Evolutionary conservation across 2,888 invertebrate species (phyloP).

Genomic region (Epiblema foenella): DNA sequence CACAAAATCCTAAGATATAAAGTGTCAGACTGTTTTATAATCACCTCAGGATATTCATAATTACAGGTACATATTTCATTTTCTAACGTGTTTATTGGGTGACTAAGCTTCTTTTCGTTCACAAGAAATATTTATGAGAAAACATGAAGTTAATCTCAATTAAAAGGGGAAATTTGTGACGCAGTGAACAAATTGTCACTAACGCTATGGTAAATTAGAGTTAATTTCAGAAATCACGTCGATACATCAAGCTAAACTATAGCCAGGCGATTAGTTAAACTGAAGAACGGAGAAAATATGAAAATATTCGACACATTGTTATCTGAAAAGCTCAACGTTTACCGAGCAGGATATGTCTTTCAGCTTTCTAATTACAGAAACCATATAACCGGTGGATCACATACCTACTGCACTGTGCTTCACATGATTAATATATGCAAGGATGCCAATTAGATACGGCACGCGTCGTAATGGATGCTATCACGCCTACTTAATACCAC

Average conservation of each 20-base stretch:
- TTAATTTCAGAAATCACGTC: constrained; percentile 53
- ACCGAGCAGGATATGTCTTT: constrained; percentile 63
- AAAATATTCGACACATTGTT: constrained; percentile 62
- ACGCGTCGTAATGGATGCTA: constrained; percentile 59
- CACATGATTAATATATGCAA: constrained; percentile 72
- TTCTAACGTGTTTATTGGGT: neutral
- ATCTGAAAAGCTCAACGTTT: constrained; percentile 65
- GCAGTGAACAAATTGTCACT: constrained; percentile 38
- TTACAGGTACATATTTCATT: neutral
- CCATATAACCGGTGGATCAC: constrained; percentile 61
- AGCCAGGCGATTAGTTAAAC: constrained; percentile 48
- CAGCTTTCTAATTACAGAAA: constrained; percentile 67
- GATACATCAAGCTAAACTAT: constrained; percentile 57
- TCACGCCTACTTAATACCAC: constrained; percentile 58
- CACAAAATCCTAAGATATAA: too few relatives aligned
- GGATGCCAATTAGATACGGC: constrained; percentile 76
- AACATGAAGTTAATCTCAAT: constrained; percentile 28
- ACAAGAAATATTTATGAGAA: constrained; percentile 14
- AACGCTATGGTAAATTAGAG: constrained; percentile 44
- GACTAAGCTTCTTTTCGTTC: neutral
- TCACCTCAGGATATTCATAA: neutral
- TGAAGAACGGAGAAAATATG: constrained; percentile 64
- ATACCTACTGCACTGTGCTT: constrained; percentile 60
- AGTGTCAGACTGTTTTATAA: too few relatives aligned
- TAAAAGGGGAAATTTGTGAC: constrained; percentile 40